Conservation (phyloP, 2,113 vertebrate genomes). For the Lontra canadensis region DNA sequence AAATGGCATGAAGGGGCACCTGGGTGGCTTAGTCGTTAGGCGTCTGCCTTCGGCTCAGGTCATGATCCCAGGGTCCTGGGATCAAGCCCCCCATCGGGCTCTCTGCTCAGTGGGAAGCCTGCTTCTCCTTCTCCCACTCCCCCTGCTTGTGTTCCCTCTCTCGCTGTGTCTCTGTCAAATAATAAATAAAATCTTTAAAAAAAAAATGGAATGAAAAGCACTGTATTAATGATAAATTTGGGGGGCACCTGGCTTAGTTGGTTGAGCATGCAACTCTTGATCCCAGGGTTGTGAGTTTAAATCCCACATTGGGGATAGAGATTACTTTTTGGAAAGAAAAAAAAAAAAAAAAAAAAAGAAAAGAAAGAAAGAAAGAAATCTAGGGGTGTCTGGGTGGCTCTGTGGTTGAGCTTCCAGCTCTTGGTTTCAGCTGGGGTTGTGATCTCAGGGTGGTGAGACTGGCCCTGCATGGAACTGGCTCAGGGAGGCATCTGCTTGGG, state of each 20-base stretch:
- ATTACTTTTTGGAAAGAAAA: not conserved
- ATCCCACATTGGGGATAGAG: not conserved
- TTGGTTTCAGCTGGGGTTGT: not conserved
- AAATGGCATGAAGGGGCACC: not conserved
- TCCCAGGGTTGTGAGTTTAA: not conserved
- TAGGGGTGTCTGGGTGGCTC: not conserved
- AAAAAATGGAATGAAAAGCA: not conserved
- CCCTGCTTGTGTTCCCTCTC: too few relatives aligned
- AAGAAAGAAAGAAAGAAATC: not conserved
- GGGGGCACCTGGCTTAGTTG: not conserved
- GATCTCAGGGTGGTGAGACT: not conserved
- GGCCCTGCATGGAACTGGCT: not conserved
- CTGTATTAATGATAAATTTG: not conserved
- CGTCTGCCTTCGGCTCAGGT: too few relatives aligned
- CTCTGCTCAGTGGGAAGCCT: too few relatives aligned
- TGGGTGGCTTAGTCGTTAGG: not conserved
- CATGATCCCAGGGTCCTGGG: too few relatives aligned
- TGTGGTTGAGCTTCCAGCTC: not conserved
- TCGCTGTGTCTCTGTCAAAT: too few relatives aligned
- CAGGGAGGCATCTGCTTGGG: not conserved
- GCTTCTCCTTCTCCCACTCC: too few relatives aligned
- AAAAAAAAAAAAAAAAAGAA: rapidly evolving
- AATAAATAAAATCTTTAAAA: too few relatives aligned
- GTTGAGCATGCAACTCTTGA: not conserved
- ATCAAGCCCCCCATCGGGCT: too few relatives aligned